A percentile compares a stretch with the other conserved stretches of the same genome.
Conservation (phyloP, 1,140 invertebrate species). For the Zaprionus davidi region DNA sequence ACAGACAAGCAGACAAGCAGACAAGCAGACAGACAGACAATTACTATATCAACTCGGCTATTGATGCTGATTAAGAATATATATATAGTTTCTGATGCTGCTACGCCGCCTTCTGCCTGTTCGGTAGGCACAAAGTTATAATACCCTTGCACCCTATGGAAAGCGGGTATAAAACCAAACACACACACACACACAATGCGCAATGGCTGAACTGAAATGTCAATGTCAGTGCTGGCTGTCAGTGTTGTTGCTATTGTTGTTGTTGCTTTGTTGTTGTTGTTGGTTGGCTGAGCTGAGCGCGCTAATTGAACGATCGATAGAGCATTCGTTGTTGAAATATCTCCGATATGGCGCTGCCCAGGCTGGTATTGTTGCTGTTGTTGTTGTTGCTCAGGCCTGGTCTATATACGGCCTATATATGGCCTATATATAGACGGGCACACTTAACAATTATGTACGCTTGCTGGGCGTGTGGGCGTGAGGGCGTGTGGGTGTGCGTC, state of each 20-base stretch:
- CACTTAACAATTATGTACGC: slow-evolving; percentile 44
- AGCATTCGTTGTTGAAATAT: slow-evolving; percentile 38
- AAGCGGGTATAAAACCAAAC: no score
- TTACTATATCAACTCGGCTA: no score
- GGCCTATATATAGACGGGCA: slow-evolving; percentile 45
- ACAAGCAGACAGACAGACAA: no score
- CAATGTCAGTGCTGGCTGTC: slow-evolving; percentile 64
- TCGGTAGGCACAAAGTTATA: no score
- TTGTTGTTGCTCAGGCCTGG: neutral
- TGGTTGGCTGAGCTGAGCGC: slow-evolving; percentile 45
- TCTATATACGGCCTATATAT: slow-evolving; percentile 29
- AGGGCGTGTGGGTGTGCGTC: slow-evolving; percentile 53
- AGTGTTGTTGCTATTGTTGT: slow-evolving; percentile 24
- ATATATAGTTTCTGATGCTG: no score
- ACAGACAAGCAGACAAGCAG: no score
- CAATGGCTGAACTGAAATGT: slow-evolving; percentile 71
- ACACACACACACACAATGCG: slow-evolving; percentile 27
- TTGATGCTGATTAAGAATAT: no score
- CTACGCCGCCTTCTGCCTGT: no score
- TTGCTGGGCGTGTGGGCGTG: slow-evolving; percentile 5
- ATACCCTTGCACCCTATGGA: no score
- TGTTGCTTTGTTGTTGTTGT: slow-evolving; percentile 41
- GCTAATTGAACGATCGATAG: slow-evolving; percentile 80
- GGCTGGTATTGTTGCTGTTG: neutral
- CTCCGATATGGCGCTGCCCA: slow-evolving; percentile 14